Evolutionary conservation across 2,888 invertebrate species (phyloP).

Genomic region (Apodemia duryi): DNA sequence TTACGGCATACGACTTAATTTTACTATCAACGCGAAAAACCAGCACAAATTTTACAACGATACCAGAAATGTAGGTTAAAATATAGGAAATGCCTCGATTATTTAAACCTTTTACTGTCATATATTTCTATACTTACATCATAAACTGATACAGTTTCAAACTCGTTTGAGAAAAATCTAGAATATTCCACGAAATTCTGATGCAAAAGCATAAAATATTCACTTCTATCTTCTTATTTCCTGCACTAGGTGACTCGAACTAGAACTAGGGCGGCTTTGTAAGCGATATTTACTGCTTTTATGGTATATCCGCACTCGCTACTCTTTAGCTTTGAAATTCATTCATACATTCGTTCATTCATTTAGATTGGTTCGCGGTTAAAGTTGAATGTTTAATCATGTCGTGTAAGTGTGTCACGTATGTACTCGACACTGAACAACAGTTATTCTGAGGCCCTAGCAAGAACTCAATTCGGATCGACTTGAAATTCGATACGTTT

Average conservation of each 20-base stretch:
- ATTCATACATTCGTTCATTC: conserved; percentile 18
- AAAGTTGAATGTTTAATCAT: conserved; percentile 21
- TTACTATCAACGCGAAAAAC: too few relatives aligned
- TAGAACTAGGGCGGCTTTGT: conserved; percentile 10
- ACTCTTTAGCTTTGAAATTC: conserved; percentile 10
- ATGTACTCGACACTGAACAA: conserved; percentile 11
- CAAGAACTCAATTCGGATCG: not conserved
- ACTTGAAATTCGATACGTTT: not conserved
- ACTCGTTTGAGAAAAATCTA: conserved; percentile 3
- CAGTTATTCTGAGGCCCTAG: not conserved
- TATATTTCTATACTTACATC: not conserved
- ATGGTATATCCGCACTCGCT: conserved; percentile 6
- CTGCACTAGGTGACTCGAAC: not conserved
- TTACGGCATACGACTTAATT: too few relatives aligned
- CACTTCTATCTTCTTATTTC: conserved; percentile 8
- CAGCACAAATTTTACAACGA: too few relatives aligned
- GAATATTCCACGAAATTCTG: not conserved
- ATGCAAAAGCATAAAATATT: conserved; percentile 13
- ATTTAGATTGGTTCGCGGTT: conserved; percentile 14
- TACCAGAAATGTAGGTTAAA: too few relatives aligned
- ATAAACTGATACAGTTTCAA: not conserved
- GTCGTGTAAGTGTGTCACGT: conserved; percentile 19
- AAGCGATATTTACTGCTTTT: conserved; percentile 11
- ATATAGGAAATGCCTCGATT: too few relatives aligned
- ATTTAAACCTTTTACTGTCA: too few relatives aligned